Percentiles rank a stretch among this genome's conserved stretches.
Conservation (phyloP, 2,113 vertebrate species). For the Xiphias gladius region DNA sequence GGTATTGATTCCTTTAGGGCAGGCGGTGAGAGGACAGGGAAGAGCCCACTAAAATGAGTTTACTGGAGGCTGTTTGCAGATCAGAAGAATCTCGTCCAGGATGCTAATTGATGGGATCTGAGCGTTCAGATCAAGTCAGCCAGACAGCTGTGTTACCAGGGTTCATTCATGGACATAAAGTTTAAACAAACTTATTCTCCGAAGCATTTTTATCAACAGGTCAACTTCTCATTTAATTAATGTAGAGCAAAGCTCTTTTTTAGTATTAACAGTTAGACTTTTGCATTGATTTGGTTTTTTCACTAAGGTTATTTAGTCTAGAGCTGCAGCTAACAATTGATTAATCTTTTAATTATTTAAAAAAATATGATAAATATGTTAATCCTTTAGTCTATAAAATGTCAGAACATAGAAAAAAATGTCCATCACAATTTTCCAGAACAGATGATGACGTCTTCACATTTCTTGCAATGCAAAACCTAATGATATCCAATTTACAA, state of each 20-base stretch:
- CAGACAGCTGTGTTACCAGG: conserved; percentile 61
- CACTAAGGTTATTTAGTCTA: conserved; percentile 27
- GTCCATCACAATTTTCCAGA: neutral
- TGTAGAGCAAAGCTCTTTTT: conserved; percentile 21
- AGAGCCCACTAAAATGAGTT: conserved; percentile 82
- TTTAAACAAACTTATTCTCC: conserved; percentile 58
- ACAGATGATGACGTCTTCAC: neutral
- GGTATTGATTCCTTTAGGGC: conserved; percentile 85
- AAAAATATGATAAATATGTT: conserved; percentile 12
- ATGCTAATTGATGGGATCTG: conserved; percentile 82
- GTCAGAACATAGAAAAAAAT: neutral
- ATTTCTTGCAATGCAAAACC: neutral
- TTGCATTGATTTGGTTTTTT: conserved; percentile 30
- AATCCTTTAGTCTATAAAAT: neutral
- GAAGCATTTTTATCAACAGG: conserved; percentile 30
- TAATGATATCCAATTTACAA: neutral
- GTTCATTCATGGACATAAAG: conserved; percentile 21
- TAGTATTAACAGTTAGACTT: conserved; percentile 25
- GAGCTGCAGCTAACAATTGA: conserved; percentile 7
- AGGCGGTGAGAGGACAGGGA: conserved; percentile 70
- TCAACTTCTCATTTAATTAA: conserved; percentile 49
- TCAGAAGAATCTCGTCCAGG: conserved; percentile 82
- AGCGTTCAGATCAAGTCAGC: conserved; percentile 55
- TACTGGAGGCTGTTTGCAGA: conserved; percentile 85
- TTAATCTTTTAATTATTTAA: conserved; percentile 5